These are phyloP conservation scores for Colius striatus DNA, from an alignment of 2,113 vertebrate genomes.

Conservation along the genomic window DNA sequence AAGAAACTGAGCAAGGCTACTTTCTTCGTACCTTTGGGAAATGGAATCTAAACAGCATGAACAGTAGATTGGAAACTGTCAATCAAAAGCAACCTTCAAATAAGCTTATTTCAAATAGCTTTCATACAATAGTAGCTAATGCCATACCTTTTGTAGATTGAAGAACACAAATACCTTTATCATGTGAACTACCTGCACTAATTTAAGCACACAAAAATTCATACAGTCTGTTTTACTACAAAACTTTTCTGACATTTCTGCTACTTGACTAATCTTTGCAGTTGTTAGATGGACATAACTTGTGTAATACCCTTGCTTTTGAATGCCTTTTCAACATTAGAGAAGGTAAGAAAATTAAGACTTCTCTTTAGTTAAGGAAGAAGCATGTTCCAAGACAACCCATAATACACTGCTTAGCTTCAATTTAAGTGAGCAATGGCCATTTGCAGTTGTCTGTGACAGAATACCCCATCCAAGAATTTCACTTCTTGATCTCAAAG, in stretches of 20 bases:
- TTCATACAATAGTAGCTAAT: background rate
- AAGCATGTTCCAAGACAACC: background rate
- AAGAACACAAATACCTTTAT: background rate
- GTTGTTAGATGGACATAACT: background rate
- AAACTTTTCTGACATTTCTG: background rate
- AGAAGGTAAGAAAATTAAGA: background rate
- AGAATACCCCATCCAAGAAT: background rate
- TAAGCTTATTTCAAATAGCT: background rate
- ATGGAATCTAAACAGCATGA: background rate
- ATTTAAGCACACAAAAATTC: background rate
- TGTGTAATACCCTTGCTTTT: background rate
- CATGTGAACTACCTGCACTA: background rate
- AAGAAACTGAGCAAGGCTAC: background rate
- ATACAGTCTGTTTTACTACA: background rate
- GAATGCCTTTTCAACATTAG: background rate
- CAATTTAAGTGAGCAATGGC: background rate
- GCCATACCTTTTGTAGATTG: background rate
- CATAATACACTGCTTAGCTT: background rate
- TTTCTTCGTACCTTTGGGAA: background rate
- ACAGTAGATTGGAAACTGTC: background rate
- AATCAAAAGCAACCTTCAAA: background rate
- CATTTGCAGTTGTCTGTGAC: background rate
- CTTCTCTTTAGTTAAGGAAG: background rate
- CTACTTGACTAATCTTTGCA: background rate
- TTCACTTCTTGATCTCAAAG: background rate